Base-by-base conservation (phyloP, 2,888 invertebrate species). In the Alcis repandata region DNA sequence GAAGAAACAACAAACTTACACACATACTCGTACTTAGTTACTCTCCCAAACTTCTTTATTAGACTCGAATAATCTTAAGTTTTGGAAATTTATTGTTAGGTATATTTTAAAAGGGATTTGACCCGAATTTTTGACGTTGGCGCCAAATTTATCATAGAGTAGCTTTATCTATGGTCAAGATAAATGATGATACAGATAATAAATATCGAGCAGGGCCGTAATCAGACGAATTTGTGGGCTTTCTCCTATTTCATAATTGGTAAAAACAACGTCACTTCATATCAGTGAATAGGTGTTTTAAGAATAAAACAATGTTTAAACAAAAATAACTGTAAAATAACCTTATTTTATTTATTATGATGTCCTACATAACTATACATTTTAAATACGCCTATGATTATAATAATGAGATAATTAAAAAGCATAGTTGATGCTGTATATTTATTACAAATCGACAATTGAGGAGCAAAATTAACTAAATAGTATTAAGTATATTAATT, bases 381-480 rank as follows among this genome's bases (percentile, higher is more conserved):
- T 10, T 33, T 17, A 49, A 33, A 33, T 49, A 49, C 33, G 11
- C 13, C 49, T 49, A 49, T 49, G 49, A 17, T 9, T 33, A 49
- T 15, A 17, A 6, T 49, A 32, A 49, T 49, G 49, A 49, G 49
- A 69, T 57, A 74, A 71, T 58, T 45, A 60, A 68, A 66, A 67
- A 68, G 51, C 41, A 40, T 58, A 45, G 49, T 68, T 48, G 3
- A 61, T 63, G 58, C 63, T 46, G 17, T 36, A 59, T 61, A 65
- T 68, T 70, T 67, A 72, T 70, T 70, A 65, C 64, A 59, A 56
- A 64, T 64, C 67, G 70, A 76, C 68, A 73, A 68, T 41, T 67
- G 69, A 78, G 68, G 75, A 73, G 69, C 73, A 38, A 72, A 69
- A 69, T 61, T 69, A 67, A 20, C 22, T 43, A 19, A 33, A 11